A percentile compares a stretch with the other conserved stretches of the same genome.
These are phyloP conservation scores for Ficedula albicollis DNA, from an alignment of 2,797 vertebrate genomes.

Conservation along the genomic window DNA sequence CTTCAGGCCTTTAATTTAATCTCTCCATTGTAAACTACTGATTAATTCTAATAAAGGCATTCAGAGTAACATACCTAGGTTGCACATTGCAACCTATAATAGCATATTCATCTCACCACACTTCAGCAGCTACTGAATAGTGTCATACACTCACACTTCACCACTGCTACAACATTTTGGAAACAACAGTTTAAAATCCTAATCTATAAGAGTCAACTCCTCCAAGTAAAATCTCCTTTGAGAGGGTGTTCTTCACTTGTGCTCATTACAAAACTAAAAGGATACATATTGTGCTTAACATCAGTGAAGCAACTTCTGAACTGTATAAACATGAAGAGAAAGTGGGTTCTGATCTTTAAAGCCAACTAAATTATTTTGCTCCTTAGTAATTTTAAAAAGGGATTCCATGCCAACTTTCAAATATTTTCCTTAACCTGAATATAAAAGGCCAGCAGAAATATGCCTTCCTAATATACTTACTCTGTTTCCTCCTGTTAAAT, in stretches of 20 bases:
- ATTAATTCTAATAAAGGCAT: constrained; percentile 10
- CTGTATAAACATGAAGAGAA: background rate
- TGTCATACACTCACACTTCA: background rate
- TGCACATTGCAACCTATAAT: background rate
- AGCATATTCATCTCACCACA: background rate
- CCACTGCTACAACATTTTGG: background rate
- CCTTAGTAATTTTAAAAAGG: background rate
- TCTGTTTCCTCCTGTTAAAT: background rate
- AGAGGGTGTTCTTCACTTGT: background rate
- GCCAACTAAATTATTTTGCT: background rate
- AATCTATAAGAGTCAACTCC: background rate
- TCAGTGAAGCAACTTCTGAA: background rate
- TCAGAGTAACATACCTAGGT: background rate
- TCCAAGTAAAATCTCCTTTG: background rate
- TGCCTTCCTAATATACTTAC: background rate
- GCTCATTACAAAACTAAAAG: background rate
- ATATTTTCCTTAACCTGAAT: background rate
- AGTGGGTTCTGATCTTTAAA: background rate
- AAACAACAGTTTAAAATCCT: background rate
- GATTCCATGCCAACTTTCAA: background rate
- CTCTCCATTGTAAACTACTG: background rate
- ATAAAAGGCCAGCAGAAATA: background rate
- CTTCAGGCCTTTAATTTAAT: constrained; percentile 17
- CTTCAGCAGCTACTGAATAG: background rate
- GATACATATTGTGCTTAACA: background rate